Base-by-base conservation (phyloP, 2,113 vertebrate genomes). In the Cathartes aura region DNA sequence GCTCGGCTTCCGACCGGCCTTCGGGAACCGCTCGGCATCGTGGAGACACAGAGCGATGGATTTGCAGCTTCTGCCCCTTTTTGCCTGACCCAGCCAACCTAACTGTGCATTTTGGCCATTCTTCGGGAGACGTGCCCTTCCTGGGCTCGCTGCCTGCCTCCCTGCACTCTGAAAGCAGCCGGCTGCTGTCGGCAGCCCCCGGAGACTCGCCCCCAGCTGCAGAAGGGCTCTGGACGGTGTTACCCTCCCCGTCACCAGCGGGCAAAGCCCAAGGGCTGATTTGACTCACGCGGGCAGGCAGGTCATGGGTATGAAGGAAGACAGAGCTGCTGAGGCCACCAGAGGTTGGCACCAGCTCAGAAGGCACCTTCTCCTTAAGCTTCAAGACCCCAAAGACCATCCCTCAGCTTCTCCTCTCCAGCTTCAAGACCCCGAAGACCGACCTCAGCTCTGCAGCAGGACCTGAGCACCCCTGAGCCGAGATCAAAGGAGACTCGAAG, bases 271-370 rank as follows among this genome's bases (percentile, higher is more conserved):
- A 19, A 48, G 79, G 72, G 43, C 0, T 58, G 80, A 26, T 60
- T 50, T 5, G 0, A 34, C 20, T 53, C 30, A 15, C 0, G 0
- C 0, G 0, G 15, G 29, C 38, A 82, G 42, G 52, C 7, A 78
- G 50, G 26, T 36, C 40, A 60, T 0, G 10, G 38, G 4, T 23
- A 6, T 1, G 40, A 82, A 55, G 47, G 9, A 32, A 23, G 27
- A 32, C 5, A 1, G 73, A 93, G 84, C n/a, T 45, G 40, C 47
- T 40, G 93, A 89, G 74, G 47, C 52, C 73, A 48, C 26, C 38
- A 36, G 38, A 72, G 48, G 4, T 6, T 53, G 64, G 53, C 62
- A 60, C 9, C n/a, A 8, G 73, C 52, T 93, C 66, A 34, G 32
- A 64, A 38, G 4, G 20, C 36, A 48, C 43, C 15, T 74, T 9